Evolutionary conservation across 2,797 vertebrate genomes (phyloP).

Genomic region (Rhynchonycteris naso): DNA sequence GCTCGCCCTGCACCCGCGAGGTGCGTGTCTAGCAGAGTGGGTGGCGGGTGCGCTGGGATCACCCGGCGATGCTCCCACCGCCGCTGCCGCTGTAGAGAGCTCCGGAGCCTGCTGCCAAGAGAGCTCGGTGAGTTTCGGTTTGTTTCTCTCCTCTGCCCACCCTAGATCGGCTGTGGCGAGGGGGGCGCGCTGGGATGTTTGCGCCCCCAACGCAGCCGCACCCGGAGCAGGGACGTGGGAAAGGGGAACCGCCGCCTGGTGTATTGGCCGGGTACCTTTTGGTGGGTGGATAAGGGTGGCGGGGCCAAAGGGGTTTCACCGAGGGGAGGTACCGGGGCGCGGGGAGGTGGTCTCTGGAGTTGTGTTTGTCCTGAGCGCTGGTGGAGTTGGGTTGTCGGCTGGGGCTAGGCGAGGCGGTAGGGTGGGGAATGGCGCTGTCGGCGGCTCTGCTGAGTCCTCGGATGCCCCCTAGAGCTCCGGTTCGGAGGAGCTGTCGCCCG

Average conservation of each 20-base stretch:
- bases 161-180: not conserved
- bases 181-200: not conserved
- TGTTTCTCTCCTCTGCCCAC: not conserved
- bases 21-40: not conserved
- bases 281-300: not conserved
- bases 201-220: not conserved
- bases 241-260: not conserved
- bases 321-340: not conserved
- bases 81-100: not conserved
- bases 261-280: not conserved
- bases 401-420: not conserved
- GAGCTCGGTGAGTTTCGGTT: slow-evolving; percentile 76
- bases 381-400: slow-evolving; percentile 43
- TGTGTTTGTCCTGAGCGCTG: not conserved
- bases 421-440: not conserved
- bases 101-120: not conserved
- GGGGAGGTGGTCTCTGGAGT: not conserved
- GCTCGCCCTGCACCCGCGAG: not conserved
- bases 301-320: not conserved
- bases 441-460: slow-evolving; percentile 65
- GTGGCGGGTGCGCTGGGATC: slow-evolving; percentile 28
- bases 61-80: slow-evolving; percentile 10
- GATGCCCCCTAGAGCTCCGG: slow-evolving; percentile 77
- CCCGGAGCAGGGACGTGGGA: not conserved
- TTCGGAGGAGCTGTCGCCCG: slow-evolving; percentile 19